Evolutionary conservation across 1,140 invertebrate genomes (phyloP), one percentile per base, ranked within the genome.

Genomic region (Rhynchophorus ferrugineus): DNA sequence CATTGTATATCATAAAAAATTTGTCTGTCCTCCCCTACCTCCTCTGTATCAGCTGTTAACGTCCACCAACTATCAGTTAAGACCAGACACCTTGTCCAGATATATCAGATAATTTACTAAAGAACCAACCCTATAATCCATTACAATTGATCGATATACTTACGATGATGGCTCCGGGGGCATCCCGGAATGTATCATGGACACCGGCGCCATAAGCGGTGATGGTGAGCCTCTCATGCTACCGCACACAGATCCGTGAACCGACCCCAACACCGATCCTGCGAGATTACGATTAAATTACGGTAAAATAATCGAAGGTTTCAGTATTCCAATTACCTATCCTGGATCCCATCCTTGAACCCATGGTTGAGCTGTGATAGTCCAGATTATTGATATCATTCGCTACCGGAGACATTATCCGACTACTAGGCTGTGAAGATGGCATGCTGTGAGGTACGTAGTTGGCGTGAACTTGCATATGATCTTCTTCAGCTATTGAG

Each of bases 401-500:
- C 9, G 59, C 60, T 18, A 65, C 49, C 19, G 66, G 65, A 1
- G 68, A 69, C 61, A 67, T 67, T 41, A 69, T 61, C 6, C 65
- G 56, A 53, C 57, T 66, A 14, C 62, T 50, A 3, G 61, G 58
- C 50, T 64, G 62, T 13, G 50, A 49, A 13, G 38, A 11, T 2
- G 51, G 49, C 13, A 55, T 44, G 19, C 34, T 48, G 19, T 41
- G 44, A 16, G 34, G 37, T 14, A 58, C 48, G 54, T 67, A 69
- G 48, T 64, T 66, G 45, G 61, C 61, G 38, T 64, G 64, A 29
- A 42, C 49, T 18, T 58, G 53, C 37, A 66, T 58, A 67, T 79
- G 78, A 61, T 79, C 78, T 69, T 79, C 78, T 64, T 79, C 78
- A 53, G 77, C 78, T 78, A 52, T 61, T 71, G 44, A 2, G 11